phyloP scores from a whole-genome alignment of 1,140 invertebrate species.

The Drosophila miranda region DNA sequence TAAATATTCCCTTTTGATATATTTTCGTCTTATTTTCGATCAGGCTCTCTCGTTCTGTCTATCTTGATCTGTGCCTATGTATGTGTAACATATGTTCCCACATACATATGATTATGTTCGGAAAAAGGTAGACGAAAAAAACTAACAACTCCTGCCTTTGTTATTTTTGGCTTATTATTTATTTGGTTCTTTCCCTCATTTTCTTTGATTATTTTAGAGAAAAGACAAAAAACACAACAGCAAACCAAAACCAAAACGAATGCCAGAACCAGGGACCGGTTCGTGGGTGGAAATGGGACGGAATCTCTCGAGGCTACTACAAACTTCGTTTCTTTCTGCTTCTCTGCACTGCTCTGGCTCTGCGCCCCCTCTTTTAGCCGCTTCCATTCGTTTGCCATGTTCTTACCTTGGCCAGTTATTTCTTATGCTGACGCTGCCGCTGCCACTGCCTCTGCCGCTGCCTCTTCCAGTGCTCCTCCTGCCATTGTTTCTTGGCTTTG shows the following conservation, averaged over 20 bases:
- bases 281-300: slow-evolving; percentile 17
- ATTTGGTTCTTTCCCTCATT: slow-evolving; percentile 55
- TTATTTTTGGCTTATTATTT: slow-evolving; percentile 67
- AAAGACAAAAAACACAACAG: slow-evolving; percentile 37
- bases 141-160: slow-evolving; percentile 1
- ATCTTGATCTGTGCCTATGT: too few relatives aligned
- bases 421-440: slow-evolving; percentile 58
- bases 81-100: background rate
- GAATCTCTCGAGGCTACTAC: slow-evolving; percentile 78
- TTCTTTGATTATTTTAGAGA: slow-evolving; percentile 69
- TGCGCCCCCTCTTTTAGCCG: slow-evolving; percentile 1
- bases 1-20: too few relatives aligned
- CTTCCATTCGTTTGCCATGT: too few relatives aligned
- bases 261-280: slow-evolving; percentile 22
- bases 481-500: slow-evolving; percentile 56
- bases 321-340: slow-evolving; percentile 52
- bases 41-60: too few relatives aligned
- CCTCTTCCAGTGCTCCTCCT: too few relatives aligned
- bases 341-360: slow-evolving; percentile 6
- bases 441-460: too few relatives aligned
- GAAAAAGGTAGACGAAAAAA: slow-evolving; percentile 3
- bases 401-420: slow-evolving; percentile 68
- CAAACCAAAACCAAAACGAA: slow-evolving; percentile 38
- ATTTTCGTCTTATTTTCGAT: too few relatives aligned
- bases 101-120: slow-evolving; percentile 9